These are phyloP conservation scores for Haemorhous mexicanus DNA, from an alignment of 2,113 vertebrate genomes.

Conservation along the genomic window DNA sequence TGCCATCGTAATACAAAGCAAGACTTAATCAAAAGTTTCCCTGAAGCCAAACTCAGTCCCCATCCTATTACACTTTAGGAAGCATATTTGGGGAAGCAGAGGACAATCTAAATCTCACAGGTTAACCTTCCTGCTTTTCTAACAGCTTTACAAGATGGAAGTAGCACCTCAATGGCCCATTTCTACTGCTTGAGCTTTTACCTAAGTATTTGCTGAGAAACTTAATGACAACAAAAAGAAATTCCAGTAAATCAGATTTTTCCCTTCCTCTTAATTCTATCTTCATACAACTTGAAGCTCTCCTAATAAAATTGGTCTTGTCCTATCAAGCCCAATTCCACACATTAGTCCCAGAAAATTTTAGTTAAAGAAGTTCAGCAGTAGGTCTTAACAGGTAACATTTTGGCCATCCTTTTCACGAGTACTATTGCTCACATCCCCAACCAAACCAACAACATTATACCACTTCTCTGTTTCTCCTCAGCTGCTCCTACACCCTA, in stretches of 20 bases:
- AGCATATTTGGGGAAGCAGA: not conserved
- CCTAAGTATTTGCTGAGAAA: not conserved
- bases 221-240: not conserved
- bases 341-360: not conserved
- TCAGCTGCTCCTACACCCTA: not conserved
- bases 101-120: not conserved
- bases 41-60: not conserved
- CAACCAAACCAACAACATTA: not conserved
- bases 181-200: not conserved
- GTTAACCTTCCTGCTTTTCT: not conserved
- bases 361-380: not conserved
- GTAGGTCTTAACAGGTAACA: not conserved
- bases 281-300: not conserved
- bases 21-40: not conserved
- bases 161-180: not conserved
- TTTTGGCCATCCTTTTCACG: not conserved
- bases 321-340: not conserved
- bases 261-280: fast-evolving
- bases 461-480: not conserved
- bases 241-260: not conserved
- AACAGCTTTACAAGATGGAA: not conserved
- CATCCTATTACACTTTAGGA: not conserved
- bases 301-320: not conserved
- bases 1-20: not conserved
- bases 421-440: not conserved